Conservation (phyloP, 2,797 vertebrate genomes). For the Poeciliopsis paucimaculata region DNA sequence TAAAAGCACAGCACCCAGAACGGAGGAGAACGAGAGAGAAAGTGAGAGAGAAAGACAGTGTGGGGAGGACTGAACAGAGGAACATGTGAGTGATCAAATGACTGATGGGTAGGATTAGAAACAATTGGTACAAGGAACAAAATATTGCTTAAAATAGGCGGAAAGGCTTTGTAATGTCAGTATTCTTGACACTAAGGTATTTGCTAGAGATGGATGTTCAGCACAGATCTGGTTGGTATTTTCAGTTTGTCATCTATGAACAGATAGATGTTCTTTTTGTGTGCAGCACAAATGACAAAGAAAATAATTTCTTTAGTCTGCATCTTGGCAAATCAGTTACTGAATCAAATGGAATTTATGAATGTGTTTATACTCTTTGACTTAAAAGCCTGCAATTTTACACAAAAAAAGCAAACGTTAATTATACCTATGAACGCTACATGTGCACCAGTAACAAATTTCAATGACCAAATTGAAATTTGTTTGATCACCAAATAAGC, state of each 20-base stretch:
- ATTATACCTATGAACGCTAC: neutral
- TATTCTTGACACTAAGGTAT: conserved; percentile 16
- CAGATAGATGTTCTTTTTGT: neutral
- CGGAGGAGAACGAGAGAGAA: conserved; percentile 11
- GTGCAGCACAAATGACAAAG: conserved; percentile 30
- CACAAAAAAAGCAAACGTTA: neutral
- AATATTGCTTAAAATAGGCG: conserved; percentile 20
- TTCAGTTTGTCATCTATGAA: conserved; percentile 23
- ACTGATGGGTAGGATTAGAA: conserved; percentile 47
- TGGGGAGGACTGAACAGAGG: conserved; percentile 50
- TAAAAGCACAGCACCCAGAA: conserved; percentile 60
- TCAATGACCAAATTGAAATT: neutral
- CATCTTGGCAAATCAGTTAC: neutral
- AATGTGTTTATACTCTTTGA: neutral
- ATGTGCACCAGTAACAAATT: neutral
- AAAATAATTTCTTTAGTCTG: neutral
- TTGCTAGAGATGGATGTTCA: conserved; percentile 32
- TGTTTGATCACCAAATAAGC: neutral
- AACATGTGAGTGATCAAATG: conserved; percentile 45
- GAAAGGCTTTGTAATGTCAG: conserved; percentile 16
- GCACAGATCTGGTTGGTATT: conserved; percentile 12
- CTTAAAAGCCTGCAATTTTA: neutral
- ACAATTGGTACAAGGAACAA: conserved; percentile 30
- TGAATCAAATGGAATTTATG: neutral
- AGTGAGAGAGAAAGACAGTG: conserved; percentile 15